Conservation (phyloP, 2,888 invertebrate genomes). For the Parelbella ahira region DNA sequence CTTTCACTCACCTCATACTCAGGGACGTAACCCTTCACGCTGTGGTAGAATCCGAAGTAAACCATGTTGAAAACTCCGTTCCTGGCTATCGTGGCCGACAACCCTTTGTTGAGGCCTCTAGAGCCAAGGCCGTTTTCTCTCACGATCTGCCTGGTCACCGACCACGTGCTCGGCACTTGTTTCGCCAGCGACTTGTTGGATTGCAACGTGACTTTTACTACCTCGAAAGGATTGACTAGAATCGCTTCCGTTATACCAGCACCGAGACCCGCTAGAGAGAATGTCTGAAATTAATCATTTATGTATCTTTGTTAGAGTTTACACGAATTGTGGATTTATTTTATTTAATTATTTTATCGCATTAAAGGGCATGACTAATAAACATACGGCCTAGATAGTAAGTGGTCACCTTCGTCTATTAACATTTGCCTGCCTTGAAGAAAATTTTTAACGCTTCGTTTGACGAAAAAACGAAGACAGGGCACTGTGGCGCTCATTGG, state of each 20-base stretch:
- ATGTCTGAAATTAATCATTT: conserved; percentile 90
- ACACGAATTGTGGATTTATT: too few species aligned
- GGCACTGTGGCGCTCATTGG: too few species aligned
- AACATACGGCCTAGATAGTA: too few species aligned
- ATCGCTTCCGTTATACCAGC: conserved; percentile 96
- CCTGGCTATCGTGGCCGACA: conserved; percentile 92
- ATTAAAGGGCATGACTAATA: too few species aligned
- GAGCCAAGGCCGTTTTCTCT: conserved; percentile 88
- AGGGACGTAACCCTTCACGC: conserved; percentile 88
- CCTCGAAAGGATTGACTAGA: conserved; percentile 96
- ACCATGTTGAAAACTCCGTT: conserved; percentile 96
- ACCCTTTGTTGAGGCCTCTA: conserved; percentile 91
- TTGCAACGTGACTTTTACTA: conserved; percentile 95
- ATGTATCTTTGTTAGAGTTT: too few species aligned
- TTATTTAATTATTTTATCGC: too few species aligned
- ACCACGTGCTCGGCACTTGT: conserved; percentile 87
- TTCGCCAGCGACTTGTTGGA: conserved; percentile 84
- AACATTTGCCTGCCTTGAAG: too few species aligned
- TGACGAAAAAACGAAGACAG: too few species aligned
- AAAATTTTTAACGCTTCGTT: too few species aligned
- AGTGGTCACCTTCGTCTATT: too few species aligned
- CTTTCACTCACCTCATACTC: conserved; percentile 77
- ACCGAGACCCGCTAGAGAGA: conserved; percentile 91
- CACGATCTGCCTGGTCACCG: conserved; percentile 89
- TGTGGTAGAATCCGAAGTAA: conserved; percentile 97